These are phyloP conservation scores for Cyrtodaria siliqua DNA, from an alignment of 2,888 invertebrate species.

Conservation along the genomic window DNA sequence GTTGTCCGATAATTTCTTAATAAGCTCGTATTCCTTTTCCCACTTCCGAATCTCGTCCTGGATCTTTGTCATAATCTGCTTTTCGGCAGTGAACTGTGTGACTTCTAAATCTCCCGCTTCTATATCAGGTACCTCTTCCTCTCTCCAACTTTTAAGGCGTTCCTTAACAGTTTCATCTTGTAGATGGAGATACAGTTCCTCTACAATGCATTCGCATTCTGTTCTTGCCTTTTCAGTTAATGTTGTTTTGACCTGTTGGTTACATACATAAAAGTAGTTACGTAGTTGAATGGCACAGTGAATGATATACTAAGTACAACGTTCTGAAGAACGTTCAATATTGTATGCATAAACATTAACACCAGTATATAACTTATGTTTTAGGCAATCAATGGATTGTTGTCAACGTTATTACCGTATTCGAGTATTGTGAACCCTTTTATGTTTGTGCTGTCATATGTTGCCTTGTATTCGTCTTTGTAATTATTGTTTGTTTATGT, in stretches of 20 bases:
- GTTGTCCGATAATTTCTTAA: conserved; percentile 34
- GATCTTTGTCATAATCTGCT: conserved; percentile 48
- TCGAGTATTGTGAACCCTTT: too few species aligned
- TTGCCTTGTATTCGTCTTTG: too few species aligned
- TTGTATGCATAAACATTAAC: too few species aligned
- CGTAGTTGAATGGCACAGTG: too few species aligned
- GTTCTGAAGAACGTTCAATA: too few species aligned
- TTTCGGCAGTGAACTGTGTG: conserved; percentile 57
- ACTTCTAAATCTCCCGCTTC: conserved; percentile 61
- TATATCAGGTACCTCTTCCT: conserved; percentile 38
- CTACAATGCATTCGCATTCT: conserved; percentile 44
- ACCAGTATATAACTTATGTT: too few species aligned
- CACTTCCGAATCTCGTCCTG: conserved; percentile 49
- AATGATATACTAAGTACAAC: too few species aligned
- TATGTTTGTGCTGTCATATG: too few species aligned
- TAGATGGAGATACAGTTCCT: conserved; percentile 43
- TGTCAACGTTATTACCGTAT: too few species aligned
- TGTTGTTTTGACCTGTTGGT: neutral
- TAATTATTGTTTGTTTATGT: too few species aligned
- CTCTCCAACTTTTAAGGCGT: conserved; percentile 36
- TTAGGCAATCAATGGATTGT: too few species aligned
- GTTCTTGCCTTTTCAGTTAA: conserved; percentile 30
- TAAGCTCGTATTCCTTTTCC: conserved; percentile 44
- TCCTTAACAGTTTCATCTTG: conserved; percentile 30
- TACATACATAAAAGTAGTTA: too few species aligned